Base-by-base conservation (phyloP, 2,888 invertebrate genomes). In the Aplocera efformata region DNA sequence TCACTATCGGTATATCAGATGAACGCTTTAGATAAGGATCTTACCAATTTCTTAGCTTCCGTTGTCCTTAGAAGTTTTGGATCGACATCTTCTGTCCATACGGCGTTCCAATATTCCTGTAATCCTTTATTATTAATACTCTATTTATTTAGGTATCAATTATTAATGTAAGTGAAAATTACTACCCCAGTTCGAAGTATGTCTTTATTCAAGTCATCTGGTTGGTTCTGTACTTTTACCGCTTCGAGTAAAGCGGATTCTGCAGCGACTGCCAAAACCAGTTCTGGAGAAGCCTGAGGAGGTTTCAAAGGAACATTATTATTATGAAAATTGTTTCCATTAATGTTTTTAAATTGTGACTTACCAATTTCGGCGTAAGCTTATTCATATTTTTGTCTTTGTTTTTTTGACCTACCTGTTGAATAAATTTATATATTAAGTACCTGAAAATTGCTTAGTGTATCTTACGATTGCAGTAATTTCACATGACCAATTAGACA, bases 41-140 rank as follows among this genome's bases (percentile, higher is more conserved):
- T 54, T 42, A 69, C 57, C 39, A 43, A 13, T 40, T 54, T 49
- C 6, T 48, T 45, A 6, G 32, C 45, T 5, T 48, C 40, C 6
- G 35, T 40, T 7, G 59, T 45, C 32, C 76, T 60, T 17, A 77
- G 36, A 8, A 9, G 34, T 9, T 56, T 50, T 0, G 72, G 63
- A 24, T 70, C 48, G 0, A 72, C 58, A 1, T 78, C 71, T 58
- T 82, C 80, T 39, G 62, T 65, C 77, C 78, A 77, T 1, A 76
- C 62, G 5, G 53, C 55, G 37, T 82, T 66, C 82, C 81, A 82
- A 44, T 74, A 82, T 27, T 79, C 54, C 82, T 83, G 45, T 43
- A 52, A 47, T 10, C 29, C 1, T 29, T 37, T 1, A 40, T 36
- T 4, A 30, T 17, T 25, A 10, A 23, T 11, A 11, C 1, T 27